Evolutionary conservation across 2,113 vertebrate genomes (phyloP).

Genomic region (Hydrochoerus hydrochaeris): DNA sequence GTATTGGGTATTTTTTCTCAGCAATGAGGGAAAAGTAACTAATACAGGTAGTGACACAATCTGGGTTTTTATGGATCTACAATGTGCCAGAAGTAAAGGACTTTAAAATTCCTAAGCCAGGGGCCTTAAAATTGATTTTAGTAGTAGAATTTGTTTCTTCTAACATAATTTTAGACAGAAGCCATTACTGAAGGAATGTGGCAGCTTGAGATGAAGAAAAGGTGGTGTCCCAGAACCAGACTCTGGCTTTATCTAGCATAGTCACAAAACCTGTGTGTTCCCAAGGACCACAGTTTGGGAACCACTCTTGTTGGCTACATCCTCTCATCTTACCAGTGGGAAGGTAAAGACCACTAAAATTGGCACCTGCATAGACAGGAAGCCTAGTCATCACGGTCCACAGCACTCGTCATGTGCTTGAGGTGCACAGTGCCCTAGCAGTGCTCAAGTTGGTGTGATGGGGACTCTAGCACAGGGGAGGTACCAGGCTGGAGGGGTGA

Average conservation of each 20-base stretch:
- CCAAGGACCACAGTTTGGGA: not conserved
- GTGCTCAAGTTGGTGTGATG: not conserved
- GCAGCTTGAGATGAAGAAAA: not conserved
- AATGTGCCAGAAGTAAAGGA: not conserved
- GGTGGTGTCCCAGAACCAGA: too few relatives aligned
- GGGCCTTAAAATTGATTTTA: not conserved
- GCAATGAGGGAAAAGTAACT: too few relatives aligned
- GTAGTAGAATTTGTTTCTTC: conserved; percentile 45
- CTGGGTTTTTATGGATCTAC: not conserved
- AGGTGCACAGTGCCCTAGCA: not conserved
- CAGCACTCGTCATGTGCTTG: not conserved
- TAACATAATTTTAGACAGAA: not conserved
- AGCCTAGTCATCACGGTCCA: too few relatives aligned
- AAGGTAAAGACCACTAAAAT: not conserved
- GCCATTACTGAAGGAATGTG: not conserved
- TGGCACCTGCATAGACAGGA: not conserved
- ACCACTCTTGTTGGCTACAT: not conserved
- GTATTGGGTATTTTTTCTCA: too few relatives aligned
- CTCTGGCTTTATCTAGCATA: not conserved
- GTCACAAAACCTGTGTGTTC: not conserved
- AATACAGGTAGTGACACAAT: not conserved
- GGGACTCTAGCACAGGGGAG: not conserved
- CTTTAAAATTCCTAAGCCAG: not conserved
- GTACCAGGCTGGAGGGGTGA: not conserved
- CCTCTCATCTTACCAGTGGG: not conserved